phyloP scores from a whole-genome alignment of 2,797 vertebrate genomes.

The Anabacerthia variegaticeps region DNA sequence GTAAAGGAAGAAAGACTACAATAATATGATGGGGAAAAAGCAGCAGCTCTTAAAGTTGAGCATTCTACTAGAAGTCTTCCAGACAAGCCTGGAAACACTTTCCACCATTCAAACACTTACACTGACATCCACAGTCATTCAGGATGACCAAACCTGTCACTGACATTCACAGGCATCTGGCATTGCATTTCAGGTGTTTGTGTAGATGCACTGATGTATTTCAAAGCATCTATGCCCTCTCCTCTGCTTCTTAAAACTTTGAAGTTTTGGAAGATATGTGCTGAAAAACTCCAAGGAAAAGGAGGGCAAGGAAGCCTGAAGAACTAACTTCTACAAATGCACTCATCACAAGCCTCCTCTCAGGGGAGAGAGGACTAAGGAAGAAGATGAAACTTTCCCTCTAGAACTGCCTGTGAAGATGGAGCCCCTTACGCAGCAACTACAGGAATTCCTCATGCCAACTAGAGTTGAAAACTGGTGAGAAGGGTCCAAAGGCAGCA shows the following conservation, averaged over 20 bases:
- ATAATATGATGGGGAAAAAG: background rate
- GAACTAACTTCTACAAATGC: background rate
- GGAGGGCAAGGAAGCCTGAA: background rate
- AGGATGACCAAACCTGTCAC: background rate
- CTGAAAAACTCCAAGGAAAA: background rate
- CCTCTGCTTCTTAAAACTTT: background rate
- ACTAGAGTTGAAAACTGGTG: background rate
- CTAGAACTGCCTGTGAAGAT: background rate
- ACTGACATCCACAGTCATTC: background rate
- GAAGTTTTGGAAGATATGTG: background rate
- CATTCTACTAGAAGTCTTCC: background rate
- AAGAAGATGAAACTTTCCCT: background rate
- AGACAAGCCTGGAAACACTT: background rate
- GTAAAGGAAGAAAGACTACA: background rate
- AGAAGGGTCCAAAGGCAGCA: background rate
- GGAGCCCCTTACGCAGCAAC: accelerated
- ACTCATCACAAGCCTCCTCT: background rate
- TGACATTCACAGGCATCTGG: background rate
- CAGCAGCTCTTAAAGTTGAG: background rate
- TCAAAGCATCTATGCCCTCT: background rate
- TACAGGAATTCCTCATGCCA: background rate
- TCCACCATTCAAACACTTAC: background rate
- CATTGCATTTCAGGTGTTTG: background rate
- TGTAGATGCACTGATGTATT: background rate
- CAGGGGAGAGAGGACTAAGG: background rate